Evolutionary conservation across 2,888 invertebrate genomes (phyloP).

Genomic region (Hirudinaria manillensis): DNA sequence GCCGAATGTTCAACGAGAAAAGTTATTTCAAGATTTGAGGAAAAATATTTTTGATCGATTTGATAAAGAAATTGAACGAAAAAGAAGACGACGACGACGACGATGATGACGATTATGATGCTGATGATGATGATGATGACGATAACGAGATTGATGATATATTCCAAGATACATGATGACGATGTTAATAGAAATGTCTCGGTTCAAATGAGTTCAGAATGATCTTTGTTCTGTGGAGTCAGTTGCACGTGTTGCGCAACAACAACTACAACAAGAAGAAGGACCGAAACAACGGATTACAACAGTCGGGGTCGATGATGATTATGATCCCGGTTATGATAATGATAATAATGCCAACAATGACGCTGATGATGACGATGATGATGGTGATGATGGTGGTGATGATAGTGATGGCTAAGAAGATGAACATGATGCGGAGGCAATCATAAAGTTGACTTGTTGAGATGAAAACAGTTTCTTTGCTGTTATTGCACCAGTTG

Average conservation of each 20-base stretch:
- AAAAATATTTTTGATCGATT: too few relatives aligned
- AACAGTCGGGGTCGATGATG: slow-evolving; percentile 26
- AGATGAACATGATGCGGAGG: slow-evolving; percentile 26
- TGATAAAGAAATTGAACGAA: too few relatives aligned
- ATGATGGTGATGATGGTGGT: slow-evolving; percentile 29
- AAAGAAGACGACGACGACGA: slow-evolving; percentile 13
- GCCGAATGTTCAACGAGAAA: too few relatives aligned
- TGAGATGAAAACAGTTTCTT: too few relatives aligned
- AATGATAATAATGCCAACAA: slow-evolving; percentile 21
- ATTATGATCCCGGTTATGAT: slow-evolving; percentile 30
- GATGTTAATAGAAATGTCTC: slow-evolving; percentile 27
- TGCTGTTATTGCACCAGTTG: too few relatives aligned
- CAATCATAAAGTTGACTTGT: too few relatives aligned
- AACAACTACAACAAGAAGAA: too few relatives aligned
- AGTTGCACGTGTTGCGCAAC: slow-evolving; percentile 67
- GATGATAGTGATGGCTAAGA: slow-evolving; percentile 28
- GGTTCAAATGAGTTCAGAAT: slow-evolving; percentile 7
- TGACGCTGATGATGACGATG: slow-evolving; percentile 31
- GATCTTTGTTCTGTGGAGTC: slow-evolving; percentile 41
- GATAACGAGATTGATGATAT: slow-evolving; percentile 32
- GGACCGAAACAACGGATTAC: slow-evolving; percentile 12
- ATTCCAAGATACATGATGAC: slow-evolving; percentile 32
- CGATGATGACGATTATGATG: slow-evolving; percentile 31
- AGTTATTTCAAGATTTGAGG: too few relatives aligned
- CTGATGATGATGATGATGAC: slow-evolving; percentile 32